Evolutionary conservation across 2,888 invertebrate genomes (phyloP).

Genomic region (Acanthopleura granulata): DNA sequence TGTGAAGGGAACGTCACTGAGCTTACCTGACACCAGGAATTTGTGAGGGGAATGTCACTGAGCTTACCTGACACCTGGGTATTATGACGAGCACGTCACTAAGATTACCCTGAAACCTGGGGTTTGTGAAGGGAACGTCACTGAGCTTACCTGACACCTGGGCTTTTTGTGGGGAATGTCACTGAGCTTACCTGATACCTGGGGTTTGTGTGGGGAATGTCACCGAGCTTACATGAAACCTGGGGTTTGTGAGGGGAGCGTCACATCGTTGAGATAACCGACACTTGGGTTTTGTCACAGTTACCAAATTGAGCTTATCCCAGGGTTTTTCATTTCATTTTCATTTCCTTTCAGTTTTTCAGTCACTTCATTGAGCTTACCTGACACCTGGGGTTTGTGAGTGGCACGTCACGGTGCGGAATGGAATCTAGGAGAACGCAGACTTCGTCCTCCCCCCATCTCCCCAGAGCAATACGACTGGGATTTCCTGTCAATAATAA

Average conservation of each 20-base stretch:
- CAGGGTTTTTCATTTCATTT: too few relatives aligned
- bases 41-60: too few relatives aligned
- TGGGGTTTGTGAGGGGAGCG: too few relatives aligned
- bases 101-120: not conserved
- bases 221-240: not conserved
- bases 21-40: too few relatives aligned
- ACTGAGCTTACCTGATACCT: not conserved
- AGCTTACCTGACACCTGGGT: too few relatives aligned
- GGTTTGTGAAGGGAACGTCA: not conserved
- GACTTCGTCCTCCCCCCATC: not conserved
- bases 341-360: too few relatives aligned
- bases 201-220: not conserved
- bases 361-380: not conserved
- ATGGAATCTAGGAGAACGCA: not conserved
- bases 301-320: too few relatives aligned
- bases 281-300: not conserved
- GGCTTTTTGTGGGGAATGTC: too few relatives aligned
- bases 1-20: too few relatives aligned
- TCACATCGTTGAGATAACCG: not conserved
- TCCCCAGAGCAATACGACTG: not conserved
- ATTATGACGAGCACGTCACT: too few relatives aligned
- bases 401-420: not conserved
- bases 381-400: not conserved
- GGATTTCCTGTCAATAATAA: not conserved
- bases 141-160: not conserved